Evolutionary conservation across 2,797 vertebrate genomes (phyloP), one percentile per base, ranked within the genome.

Genomic region (Orientallactaga sibirica): DNA sequence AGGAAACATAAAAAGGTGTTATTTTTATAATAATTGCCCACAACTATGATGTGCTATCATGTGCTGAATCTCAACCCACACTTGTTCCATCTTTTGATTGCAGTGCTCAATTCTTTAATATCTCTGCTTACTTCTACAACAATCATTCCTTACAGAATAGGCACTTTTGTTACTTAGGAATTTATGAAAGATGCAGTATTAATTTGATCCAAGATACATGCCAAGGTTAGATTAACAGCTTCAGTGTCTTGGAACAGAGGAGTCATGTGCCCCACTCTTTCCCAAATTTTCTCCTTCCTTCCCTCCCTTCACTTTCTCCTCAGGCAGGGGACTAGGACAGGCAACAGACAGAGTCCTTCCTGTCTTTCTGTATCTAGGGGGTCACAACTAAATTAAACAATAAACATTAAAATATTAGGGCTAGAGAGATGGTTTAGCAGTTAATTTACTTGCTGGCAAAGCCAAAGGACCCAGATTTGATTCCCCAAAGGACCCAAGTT

Each of bases 331-430:
- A 62, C 7, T n/a, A 66, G 41, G 4, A 33, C 27, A 73, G 12
- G 33, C 7, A 41, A 33, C 70, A 24, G 11, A n/a, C 0, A 66
- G 52, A 27, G 20, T 61, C 68, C 14, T 77, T 12, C 24, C 6
- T 20, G 4, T 1, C 2, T 1, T 2, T 11, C 14, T 25, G 11
- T 11, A 29, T 43, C 11, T 18, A 67, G 10, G 15, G 22, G 61
- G 19, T 24, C 25, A 15, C 25, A 67, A 4, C 9, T 29, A 29
- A 68, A n/a, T 12, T 29, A n/a, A 25, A 29, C 5, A 66, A 66
- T 66, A 27, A 64, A 41, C n/a, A 5, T 58, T 64, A 22, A 11
- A 48, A 8, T 48, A 9, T 48, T 48, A 48, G 48, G 48, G 10
- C 48, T 48, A 10, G 48, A 48, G 7, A 48, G 7, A 48, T 48